These are phyloP conservation scores for Yponomeuta cagnagella DNA, from an alignment of 2,888 invertebrate species.

Conservation along the genomic window DNA sequence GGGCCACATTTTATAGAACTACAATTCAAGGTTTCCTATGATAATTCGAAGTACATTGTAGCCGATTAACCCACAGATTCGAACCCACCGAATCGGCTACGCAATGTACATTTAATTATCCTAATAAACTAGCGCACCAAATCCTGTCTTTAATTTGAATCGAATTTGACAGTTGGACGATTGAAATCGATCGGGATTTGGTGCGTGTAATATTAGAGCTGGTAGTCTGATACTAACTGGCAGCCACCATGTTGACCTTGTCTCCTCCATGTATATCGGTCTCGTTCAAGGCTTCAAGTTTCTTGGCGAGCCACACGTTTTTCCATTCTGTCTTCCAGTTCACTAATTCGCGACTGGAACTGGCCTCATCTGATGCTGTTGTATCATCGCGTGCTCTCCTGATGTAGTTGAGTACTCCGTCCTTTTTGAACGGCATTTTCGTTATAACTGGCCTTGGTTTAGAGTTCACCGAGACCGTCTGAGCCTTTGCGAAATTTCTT, in stretches of 20 bases:
- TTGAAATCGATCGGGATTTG: too few species aligned
- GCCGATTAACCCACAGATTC: too few species aligned
- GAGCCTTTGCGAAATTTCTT: not conserved
- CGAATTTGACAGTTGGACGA: not conserved
- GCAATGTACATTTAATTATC: too few species aligned
- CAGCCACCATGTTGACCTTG: conserved; percentile 13
- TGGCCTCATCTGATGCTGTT: not conserved
- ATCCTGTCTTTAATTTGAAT: not conserved
- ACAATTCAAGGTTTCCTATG: too few species aligned
- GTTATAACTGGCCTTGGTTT: not conserved
- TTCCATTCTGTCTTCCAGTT: not conserved
- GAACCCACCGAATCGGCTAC: too few species aligned
- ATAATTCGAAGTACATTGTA: too few species aligned
- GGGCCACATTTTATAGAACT: too few species aligned
- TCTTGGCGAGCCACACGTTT: not conserved
- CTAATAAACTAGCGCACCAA: too few species aligned
- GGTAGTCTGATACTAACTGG: conserved; percentile 11
- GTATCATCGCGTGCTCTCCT: not conserved
- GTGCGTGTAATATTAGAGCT: too few species aligned
- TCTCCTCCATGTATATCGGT: conserved; percentile 10
- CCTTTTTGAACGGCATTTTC: not conserved
- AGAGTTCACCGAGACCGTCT: not conserved
- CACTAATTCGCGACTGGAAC: not conserved
- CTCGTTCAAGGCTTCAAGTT: conserved; percentile 6
- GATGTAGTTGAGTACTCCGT: not conserved